phyloP scores from a whole-genome alignment of 1,140 invertebrate genomes.

The Drosophila takahashii region DNA sequence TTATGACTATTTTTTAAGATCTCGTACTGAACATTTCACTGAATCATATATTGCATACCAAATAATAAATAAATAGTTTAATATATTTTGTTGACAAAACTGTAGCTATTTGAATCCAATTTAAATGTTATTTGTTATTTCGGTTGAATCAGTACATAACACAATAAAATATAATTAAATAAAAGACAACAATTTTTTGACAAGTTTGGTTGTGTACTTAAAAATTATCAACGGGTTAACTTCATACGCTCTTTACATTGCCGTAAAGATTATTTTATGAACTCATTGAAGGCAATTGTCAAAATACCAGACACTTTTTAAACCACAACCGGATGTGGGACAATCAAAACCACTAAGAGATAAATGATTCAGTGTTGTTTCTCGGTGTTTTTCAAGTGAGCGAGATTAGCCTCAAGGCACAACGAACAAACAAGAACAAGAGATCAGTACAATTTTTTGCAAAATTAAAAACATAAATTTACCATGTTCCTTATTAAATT shows the following conservation, averaged over 20 bases:
- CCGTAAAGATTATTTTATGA: neutral
- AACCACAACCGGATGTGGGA: conserved; percentile 19
- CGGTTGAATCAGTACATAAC: no score
- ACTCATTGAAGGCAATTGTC: conserved; percentile 12
- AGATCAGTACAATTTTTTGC: no score
- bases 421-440: no score
- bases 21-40: no score
- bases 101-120: no score
- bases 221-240: conserved; percentile 5
- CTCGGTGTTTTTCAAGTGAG: neutral
- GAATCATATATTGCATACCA: no score
- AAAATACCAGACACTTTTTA: conserved; percentile 7
- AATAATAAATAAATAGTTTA: no score
- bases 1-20: no score
- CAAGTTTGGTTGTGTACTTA: neutral
- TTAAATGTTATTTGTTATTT: no score
- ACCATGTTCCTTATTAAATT: no score
- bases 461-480: no score
- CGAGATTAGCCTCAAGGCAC: neutral
- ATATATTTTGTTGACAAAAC: no score
- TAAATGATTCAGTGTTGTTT: neutral
- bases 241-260: neutral
- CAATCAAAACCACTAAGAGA: conserved; percentile 17
- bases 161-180: neutral
- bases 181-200: neutral